These are phyloP conservation scores for Gymnothorax javanicus DNA, from an alignment of 2,797 vertebrate genomes.

Conservation along the genomic window DNA sequence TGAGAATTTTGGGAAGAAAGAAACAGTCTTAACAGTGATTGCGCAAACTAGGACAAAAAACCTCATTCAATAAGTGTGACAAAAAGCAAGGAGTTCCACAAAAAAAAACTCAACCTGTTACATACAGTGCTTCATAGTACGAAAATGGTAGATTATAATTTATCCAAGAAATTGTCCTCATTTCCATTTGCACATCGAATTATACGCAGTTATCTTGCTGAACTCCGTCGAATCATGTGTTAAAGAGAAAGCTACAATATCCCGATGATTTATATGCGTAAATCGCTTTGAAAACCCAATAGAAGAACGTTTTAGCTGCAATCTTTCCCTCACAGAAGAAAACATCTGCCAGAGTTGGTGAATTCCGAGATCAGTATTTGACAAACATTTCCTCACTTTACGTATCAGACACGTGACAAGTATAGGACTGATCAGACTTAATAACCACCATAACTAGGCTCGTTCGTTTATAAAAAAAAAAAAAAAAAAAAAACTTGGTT, in stretches of 20 bases:
- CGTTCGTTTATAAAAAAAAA: too few relatives aligned
- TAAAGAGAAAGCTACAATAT: not conserved
- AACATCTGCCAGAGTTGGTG: not conserved
- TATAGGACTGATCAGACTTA: not conserved
- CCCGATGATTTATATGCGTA: not conserved
- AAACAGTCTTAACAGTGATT: not conserved
- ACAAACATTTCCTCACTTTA: not conserved
- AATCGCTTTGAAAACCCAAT: not conserved
- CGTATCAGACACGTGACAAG: not conserved
- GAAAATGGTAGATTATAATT: not conserved
- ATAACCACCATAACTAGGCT: not conserved
- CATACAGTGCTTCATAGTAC: not conserved
- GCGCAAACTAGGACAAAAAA: not conserved
- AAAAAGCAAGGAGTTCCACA: not conserved
- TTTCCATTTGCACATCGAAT: not conserved
- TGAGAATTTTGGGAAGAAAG: slow-evolving; percentile 46
- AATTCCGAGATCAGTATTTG: not conserved
- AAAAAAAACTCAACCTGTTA: not conserved
- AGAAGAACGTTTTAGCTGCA: not conserved
- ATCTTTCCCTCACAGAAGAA: not conserved
- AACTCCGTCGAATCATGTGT: not conserved
- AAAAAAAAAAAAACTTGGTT: not conserved
- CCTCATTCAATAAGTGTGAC: not conserved
- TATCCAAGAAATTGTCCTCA: not conserved
- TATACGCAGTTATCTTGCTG: not conserved